These are phyloP conservation scores for Bellardia pandia DNA, from an alignment of 2,888 invertebrate genomes.

Conservation along the genomic window DNA sequence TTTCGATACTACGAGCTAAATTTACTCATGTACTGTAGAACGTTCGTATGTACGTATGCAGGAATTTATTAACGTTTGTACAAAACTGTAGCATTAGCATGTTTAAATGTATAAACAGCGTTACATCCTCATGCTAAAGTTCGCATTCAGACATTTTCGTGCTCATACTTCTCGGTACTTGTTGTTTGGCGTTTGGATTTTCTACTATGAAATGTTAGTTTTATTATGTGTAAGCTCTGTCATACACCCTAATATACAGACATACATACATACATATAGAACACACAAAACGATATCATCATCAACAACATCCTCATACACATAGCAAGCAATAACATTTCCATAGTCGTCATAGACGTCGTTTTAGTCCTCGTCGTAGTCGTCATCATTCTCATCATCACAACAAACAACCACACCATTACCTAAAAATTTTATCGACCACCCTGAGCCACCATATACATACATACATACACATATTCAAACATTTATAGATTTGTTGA, in stretches of 20 bases:
- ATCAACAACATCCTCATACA: constrained; percentile 38
- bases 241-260: background rate
- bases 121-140: background rate
- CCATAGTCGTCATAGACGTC: constrained; percentile 35
- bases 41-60: background rate
- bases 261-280: background rate
- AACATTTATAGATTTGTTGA: constrained; percentile 30
- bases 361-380: background rate
- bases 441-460: background rate
- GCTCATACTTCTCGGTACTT: constrained; percentile 41
- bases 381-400: constrained; percentile 32
- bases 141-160: constrained; percentile 12
- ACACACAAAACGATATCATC: constrained; percentile 50
- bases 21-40: constrained; percentile 11
- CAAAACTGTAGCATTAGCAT: background rate
- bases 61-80: background rate
- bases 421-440: constrained; percentile 22
- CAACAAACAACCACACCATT: constrained; percentile 18
- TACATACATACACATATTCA: background rate
- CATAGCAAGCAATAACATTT: constrained; percentile 15
- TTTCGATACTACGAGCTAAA: constrained; percentile 63
- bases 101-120: background rate
- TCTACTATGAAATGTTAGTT: constrained; percentile 66
- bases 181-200: constrained; percentile 68
- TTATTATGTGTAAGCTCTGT: constrained; percentile 66